Base-by-base conservation (phyloP, 2,113 vertebrate genomes). In the Mixornis gularis region DNA sequence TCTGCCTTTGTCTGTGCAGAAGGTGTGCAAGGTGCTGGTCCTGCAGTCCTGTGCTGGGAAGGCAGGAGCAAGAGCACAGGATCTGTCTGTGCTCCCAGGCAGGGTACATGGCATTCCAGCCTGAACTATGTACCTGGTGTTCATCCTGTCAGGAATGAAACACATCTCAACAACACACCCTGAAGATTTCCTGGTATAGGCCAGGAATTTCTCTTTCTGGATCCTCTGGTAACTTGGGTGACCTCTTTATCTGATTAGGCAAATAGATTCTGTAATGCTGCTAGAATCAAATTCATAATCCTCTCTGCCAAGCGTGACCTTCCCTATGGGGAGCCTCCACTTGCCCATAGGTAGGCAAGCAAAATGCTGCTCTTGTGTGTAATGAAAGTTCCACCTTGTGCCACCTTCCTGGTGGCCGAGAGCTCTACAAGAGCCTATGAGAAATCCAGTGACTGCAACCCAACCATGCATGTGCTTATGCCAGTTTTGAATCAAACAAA, bases 311-410 rank as follows among this genome's bases (percentile, higher is more conserved):
- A 32, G n/a, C 36, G 27, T 8, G 43, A 80, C 12, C 27, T 59
- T 41, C 34, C 17, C 30, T 34, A 9, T 30, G 74, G 34, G 52
- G 30, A 86, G 41, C 27, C 29, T 63, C 5, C 6, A 9, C 62
- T 60, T 56, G 17, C 27, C 56, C 0, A 0, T 12, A 64, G 34
- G 55, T 40, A 6, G 5, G 6, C 0, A 0, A 69, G 36, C 5
- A 36, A 65, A 46, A 62, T 14, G 40, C 56, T 65, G 6, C 44
- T 70, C 30, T 16, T 36, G 25, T 3, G 1, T 58, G 21, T 24
- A 24, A 32, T 15, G 15, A 4, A 71, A 74, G 10, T 24, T 27
- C 43, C 19, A 62, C 22, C 21, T 43, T 30, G 43, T 73, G 71
- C 10, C 36, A 40, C 53, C 56, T 59, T 64, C 30, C 56, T 3